Percentiles rank a stretch among this genome's conserved stretches.
These are phyloP conservation scores for Gorsachius magnificus DNA, from an alignment of 2,797 vertebrate genomes.

Conservation along the genomic window DNA sequence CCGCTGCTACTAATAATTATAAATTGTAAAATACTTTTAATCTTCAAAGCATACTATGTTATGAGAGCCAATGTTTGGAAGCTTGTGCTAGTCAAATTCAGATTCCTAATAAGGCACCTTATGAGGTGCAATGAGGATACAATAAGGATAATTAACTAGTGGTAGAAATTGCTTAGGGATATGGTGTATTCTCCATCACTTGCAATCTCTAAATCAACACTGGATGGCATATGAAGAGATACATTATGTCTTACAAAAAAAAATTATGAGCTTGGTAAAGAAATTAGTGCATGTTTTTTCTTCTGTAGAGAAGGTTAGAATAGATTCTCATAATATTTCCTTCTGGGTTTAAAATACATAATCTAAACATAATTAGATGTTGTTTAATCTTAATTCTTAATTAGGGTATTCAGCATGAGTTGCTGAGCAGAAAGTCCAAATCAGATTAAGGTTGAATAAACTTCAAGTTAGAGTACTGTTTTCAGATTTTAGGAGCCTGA, in stretches of 20 bases:
- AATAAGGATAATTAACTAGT: neutral
- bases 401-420: neutral
- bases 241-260: neutral
- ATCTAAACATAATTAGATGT: neutral
- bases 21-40: neutral
- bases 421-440: neutral
- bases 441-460: neutral
- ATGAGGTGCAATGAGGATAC: too few species aligned
- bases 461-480: neutral
- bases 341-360: neutral
- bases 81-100: neutral
- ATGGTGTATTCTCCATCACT: neutral
- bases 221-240: neutral
- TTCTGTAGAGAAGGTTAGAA: neutral
- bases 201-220: neutral
- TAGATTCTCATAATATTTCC: neutral
- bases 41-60: neutral
- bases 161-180: neutral
- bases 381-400: neutral
- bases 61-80: neutral
- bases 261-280: neutral
- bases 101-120: neutral
- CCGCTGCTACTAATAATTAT: neutral
- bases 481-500: neutral
- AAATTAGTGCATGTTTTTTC: neutral